phyloP scores from a whole-genome alignment of 2,888 invertebrate genomes.

The Chirona hameri region DNA sequence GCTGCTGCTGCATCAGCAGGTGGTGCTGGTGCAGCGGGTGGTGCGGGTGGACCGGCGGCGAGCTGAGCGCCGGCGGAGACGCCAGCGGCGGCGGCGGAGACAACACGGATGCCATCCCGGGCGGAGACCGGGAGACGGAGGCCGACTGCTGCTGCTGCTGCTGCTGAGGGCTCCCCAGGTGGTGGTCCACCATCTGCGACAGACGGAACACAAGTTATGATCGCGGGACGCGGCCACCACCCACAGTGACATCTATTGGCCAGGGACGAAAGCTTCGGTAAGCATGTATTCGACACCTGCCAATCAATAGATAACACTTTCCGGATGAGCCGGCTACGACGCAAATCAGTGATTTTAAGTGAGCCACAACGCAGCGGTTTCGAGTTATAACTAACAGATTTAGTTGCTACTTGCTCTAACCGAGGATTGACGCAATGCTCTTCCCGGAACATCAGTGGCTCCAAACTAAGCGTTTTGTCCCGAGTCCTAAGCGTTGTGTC shows the following conservation, averaged over 20 bases:
- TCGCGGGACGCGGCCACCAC: neutral
- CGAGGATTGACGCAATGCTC: too few relatives aligned
- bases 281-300: too few relatives aligned
- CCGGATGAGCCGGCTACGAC: too few relatives aligned
- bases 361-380: too few relatives aligned
- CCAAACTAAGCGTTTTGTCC: too few relatives aligned
- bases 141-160: constrained; percentile 34
- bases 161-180: constrained; percentile 32
- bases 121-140: constrained; percentile 24
- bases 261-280: neutral
- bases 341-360: too few relatives aligned
- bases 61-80: constrained; percentile 29
- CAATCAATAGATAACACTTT: too few relatives aligned
- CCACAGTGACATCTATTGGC: neutral
- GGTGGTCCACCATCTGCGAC: constrained; percentile 35
- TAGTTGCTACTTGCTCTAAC: too few relatives aligned
- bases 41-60: neutral
- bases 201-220: neutral
- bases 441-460: too few relatives aligned
- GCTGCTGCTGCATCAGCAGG: constrained; percentile 28
- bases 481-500: too few relatives aligned
- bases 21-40: constrained; percentile 23
- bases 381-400: too few relatives aligned
- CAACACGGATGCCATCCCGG: neutral
- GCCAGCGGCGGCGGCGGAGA: constrained; percentile 28